Evolutionary conservation across 2,113 vertebrate species (phyloP).

Genomic region (Oncorhynchus kisutch): DNA sequence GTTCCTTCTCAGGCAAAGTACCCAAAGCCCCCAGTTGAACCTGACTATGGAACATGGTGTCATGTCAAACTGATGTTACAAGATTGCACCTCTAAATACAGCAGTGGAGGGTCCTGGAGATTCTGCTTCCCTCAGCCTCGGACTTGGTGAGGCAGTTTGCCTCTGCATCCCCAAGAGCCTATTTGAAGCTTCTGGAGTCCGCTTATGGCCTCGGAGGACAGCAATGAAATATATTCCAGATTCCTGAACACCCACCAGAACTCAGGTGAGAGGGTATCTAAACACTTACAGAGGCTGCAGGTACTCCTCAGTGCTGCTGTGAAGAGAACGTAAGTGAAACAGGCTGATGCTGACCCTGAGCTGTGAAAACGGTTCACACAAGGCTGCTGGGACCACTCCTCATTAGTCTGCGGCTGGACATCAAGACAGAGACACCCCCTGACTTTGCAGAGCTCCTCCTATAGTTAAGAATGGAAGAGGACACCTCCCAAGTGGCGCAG

Average conservation of each 20-base stretch:
- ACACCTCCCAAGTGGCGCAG: not conserved
- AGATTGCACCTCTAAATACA: not conserved
- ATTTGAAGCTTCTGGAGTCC: conserved; percentile 20
- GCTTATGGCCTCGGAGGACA: conserved; percentile 27
- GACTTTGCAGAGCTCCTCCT: conserved; percentile 21
- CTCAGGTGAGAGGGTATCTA: conserved; percentile 16
- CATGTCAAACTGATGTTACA: conserved; percentile 24
- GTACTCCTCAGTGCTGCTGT: conserved; percentile 11
- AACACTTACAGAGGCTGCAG: conserved; percentile 18
- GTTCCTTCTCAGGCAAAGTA: no score
- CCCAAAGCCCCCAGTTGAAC: no score
- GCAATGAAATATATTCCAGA: conserved; percentile 26
- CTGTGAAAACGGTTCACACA: not conserved
- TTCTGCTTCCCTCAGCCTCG: conserved; percentile 16
- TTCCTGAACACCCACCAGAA: not conserved
- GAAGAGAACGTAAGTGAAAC: not conserved
- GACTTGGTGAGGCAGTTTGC: conserved; percentile 26
- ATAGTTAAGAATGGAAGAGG: conserved; percentile 17
- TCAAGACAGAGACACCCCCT: not conserved
- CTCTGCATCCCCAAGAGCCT: not conserved
- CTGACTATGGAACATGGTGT: conserved; percentile 16
- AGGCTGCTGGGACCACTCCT: conserved; percentile 19
- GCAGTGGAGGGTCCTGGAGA: conserved; percentile 10
- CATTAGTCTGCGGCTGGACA: conserved; percentile 11
- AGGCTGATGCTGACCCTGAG: conserved; percentile 3